phyloP scores from a whole-genome alignment of 2,888 invertebrate genomes.

The Drosophila mimica region DNA sequence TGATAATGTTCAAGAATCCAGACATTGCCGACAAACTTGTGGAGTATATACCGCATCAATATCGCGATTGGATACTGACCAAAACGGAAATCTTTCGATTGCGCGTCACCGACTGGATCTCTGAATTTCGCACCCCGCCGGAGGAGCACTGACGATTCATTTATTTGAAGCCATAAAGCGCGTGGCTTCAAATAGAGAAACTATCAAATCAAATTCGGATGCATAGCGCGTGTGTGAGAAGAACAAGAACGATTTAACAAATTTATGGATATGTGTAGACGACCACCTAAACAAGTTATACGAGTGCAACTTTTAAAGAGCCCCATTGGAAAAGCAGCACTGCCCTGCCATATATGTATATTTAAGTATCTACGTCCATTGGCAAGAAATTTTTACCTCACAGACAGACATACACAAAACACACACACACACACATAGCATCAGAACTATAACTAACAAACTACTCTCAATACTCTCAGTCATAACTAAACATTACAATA shows the following conservation, averaged over 20 bases:
- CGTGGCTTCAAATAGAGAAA: slow-evolving; percentile 63
- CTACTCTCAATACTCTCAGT: slow-evolving; percentile 44
- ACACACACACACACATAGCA: slow-evolving; percentile 32
- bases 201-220: slow-evolving; percentile 56
- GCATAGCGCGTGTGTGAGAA: slow-evolving; percentile 60
- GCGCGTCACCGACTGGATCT: slow-evolving; percentile 83
- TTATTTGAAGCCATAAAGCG: slow-evolving; percentile 82
- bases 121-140: slow-evolving; percentile 82
- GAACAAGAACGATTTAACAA: neutral
- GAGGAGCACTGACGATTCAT: slow-evolving; percentile 83
- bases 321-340: slow-evolving; percentile 33
- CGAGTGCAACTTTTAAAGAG: slow-evolving; percentile 42
- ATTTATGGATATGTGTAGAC: slow-evolving; percentile 40
- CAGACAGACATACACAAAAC: slow-evolving; percentile 11
- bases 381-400: slow-evolving; percentile 60
- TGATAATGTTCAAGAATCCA: slow-evolving; percentile 84
- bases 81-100: slow-evolving; percentile 83
- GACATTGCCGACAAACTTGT: slow-evolving; percentile 83
- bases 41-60: slow-evolving; percentile 83
- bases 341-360: slow-evolving; percentile 57
- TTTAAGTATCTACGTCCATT: slow-evolving; percentile 60
- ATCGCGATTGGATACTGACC: slow-evolving; percentile 83
- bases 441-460: slow-evolving; percentile 27
- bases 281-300: slow-evolving; percentile 42
- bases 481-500: slow-evolving; percentile 63